Percentiles rank a stretch among this genome's conserved stretches.
Conservation (phyloP, 1,140 invertebrate species). For the Drosophila seguyi region DNA sequence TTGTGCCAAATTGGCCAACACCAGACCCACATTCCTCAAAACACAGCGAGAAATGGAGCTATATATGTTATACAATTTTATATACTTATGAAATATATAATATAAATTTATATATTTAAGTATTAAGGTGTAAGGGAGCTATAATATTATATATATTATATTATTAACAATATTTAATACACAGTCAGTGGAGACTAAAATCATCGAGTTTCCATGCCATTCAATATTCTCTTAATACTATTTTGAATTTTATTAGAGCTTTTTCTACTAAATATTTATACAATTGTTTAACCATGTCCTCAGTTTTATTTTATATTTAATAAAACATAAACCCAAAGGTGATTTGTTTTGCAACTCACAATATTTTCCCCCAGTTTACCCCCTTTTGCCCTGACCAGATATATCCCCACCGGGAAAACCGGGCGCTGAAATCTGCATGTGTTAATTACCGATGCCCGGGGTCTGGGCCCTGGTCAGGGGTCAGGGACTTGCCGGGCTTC, state of each 20-base stretch:
- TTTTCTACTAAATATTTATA: neutral
- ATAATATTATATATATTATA: no score
- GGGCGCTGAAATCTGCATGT: slow-evolving; percentile 73
- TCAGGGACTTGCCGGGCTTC: slow-evolving; percentile 29
- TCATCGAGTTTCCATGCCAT: no score
- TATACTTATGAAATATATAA: neutral
- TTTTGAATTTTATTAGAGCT: no score
- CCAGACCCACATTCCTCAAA: neutral
- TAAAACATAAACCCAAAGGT: no score
- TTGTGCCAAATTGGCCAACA: slow-evolving; percentile 70
- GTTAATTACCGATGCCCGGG: slow-evolving; percentile 75
- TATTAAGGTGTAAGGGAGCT: neutral
- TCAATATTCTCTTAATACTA: no score
- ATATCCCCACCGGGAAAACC: neutral
- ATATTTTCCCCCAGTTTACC: neutral
- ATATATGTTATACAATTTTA: no score
- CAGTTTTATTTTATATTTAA: neutral
- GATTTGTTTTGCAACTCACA: neutral
- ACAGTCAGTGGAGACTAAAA: neutral
- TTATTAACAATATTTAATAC: no score
- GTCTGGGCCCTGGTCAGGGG: slow-evolving; percentile 51
- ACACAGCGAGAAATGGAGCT: neutral
- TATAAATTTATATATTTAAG: neutral
- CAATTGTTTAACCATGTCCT: no score
- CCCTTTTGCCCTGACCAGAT: neutral